phyloP scores from a whole-genome alignment of 2,113 vertebrate genomes.

The Parus major region DNA sequence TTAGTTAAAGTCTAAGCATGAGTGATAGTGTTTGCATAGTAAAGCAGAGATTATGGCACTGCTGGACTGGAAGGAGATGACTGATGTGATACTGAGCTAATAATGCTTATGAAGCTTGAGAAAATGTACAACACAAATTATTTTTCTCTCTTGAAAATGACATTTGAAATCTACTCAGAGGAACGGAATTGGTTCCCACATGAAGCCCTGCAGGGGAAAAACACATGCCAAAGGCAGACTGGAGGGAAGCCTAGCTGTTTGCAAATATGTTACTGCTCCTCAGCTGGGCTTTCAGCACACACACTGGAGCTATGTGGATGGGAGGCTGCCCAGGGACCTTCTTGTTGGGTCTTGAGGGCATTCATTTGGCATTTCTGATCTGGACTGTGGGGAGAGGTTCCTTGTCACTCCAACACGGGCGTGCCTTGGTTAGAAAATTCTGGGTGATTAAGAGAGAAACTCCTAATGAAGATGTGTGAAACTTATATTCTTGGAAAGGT shows the following conservation, averaged over 20 bases:
- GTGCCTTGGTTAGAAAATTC: neutral
- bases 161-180: conserved; percentile 40
- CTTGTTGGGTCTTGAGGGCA: neutral
- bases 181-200: conserved; percentile 18
- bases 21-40: conserved; percentile 62
- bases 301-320: neutral
- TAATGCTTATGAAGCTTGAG: conserved; percentile 41
- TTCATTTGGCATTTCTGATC: neutral
- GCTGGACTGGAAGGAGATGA: conserved; percentile 51
- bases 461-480: neutral
- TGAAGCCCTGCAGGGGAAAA: neutral
- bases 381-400: neutral
- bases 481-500: neutral
- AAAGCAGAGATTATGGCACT: conserved; percentile 47
- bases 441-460: neutral
- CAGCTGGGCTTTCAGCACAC: neutral
- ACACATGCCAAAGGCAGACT: neutral
- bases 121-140: conserved; percentile 49
- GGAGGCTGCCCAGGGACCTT: neutral
- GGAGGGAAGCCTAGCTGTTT: neutral
- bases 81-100: conserved; percentile 30
- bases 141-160: conserved; percentile 38
- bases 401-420: rapidly evolving
- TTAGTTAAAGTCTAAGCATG: conserved; percentile 47
- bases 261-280: neutral